phyloP scores from a whole-genome alignment of 2,797 vertebrate genomes.

The Momotus momota region DNA sequence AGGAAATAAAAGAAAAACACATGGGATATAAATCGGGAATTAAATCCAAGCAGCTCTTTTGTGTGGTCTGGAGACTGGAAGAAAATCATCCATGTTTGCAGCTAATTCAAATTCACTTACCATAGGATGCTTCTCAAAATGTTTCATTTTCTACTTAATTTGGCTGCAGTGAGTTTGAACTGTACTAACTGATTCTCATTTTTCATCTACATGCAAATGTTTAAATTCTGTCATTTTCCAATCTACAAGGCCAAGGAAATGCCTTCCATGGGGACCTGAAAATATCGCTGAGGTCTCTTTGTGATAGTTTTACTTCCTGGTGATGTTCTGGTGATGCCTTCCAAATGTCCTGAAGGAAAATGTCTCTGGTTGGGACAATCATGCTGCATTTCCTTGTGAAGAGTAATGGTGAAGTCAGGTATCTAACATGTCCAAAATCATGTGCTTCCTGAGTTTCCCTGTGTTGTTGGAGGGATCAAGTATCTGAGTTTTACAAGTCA shows the following conservation, averaged over 20 bases:
- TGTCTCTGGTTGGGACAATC: not conserved
- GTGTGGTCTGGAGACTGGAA: not conserved
- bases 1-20: constrained; percentile 50
- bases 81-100: constrained; percentile 38
- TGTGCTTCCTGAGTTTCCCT: not conserved
- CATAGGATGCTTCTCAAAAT: constrained; percentile 49
- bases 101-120: constrained; percentile 63
- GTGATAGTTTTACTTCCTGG: not conserved
- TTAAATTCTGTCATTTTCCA: not conserved
- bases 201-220: constrained; percentile 16
- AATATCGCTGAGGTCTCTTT: not conserved
- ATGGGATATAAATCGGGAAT: constrained; percentile 18
- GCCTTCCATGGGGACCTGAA: not conserved
- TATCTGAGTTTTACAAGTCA: not conserved
- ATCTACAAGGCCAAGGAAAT: not conserved
- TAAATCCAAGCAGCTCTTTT: constrained; percentile 24
- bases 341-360: not conserved
- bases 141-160: constrained; percentile 68
- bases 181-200: constrained; percentile 40
- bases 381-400: not conserved
- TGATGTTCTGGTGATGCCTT: not conserved
- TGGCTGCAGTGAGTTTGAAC: constrained; percentile 37
- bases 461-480: not conserved
- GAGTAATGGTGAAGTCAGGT: not conserved
- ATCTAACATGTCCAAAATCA: not conserved